A percentile compares a stretch with the other conserved stretches of the same genome.
Conservation (phyloP, 2,888 invertebrate genomes). For the Vandiemenella viatica region DNA sequence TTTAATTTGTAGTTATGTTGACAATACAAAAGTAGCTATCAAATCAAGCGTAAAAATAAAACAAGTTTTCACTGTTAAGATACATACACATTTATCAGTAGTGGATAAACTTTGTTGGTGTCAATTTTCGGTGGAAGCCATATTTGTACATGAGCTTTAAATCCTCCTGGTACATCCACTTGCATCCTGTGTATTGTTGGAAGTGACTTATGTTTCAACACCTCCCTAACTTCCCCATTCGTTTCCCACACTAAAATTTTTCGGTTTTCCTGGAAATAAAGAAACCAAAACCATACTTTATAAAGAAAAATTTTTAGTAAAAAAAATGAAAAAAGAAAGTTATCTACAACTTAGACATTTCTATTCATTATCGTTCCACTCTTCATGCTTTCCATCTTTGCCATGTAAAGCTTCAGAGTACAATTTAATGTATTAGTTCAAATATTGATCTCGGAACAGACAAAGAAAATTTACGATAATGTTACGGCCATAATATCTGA, state of each 20-base stretch:
- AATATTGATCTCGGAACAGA: too few species aligned
- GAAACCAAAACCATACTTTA: background rate
- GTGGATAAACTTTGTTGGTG: constrained; percentile 55
- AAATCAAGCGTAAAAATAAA: background rate
- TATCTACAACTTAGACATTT: too few species aligned
- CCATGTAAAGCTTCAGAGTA: too few species aligned
- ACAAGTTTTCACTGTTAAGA: too few species aligned
- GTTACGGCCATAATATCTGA: too few species aligned
- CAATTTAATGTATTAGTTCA: too few species aligned
- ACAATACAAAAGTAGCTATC: background rate
- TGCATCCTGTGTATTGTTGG: constrained; percentile 17
- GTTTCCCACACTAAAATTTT: constrained; percentile 12
- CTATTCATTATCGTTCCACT: too few species aligned
- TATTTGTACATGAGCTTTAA: constrained; percentile 56
- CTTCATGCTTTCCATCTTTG: too few species aligned
- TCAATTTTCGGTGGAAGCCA: constrained; percentile 58
- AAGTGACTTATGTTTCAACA: constrained; percentile 12
- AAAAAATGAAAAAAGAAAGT: too few species aligned
- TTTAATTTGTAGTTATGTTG: background rate
- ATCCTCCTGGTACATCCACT: constrained; percentile 48
- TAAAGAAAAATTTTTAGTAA: background rate
- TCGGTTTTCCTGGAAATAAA: constrained; percentile 2
- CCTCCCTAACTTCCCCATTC: constrained; percentile 16
- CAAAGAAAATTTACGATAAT: too few species aligned
- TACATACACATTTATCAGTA: constrained; percentile 74